A percentile compares a stretch with the other conserved stretches of the same genome.
Conservation (phyloP, 2,797 vertebrate species). For the Gadopsis marmoratus region DNA sequence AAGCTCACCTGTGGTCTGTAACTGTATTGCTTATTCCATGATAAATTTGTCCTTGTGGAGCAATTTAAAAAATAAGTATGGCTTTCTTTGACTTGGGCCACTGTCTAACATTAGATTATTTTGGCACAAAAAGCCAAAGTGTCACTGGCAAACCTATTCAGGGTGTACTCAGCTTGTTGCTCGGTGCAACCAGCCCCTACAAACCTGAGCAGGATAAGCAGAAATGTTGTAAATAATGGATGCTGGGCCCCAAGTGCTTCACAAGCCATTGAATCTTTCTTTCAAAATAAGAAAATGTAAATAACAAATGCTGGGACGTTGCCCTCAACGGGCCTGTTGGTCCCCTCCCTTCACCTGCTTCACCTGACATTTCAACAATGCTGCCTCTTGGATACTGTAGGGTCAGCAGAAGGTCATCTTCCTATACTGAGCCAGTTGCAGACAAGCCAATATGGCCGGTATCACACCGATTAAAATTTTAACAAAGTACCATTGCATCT, state of each 20-base stretch:
- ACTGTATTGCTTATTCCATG: neutral
- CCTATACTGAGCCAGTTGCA: constrained; percentile 17
- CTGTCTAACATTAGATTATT: neutral
- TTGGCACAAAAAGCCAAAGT: neutral
- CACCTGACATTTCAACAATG: constrained; percentile 64
- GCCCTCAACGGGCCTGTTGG: constrained; percentile 35
- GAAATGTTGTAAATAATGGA: neutral
- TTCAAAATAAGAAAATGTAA: constrained; percentile 42
- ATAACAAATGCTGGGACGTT: constrained; percentile 16
- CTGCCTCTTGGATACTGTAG: constrained; percentile 40
- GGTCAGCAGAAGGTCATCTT: constrained; percentile 59
- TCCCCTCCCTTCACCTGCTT: constrained; percentile 30
- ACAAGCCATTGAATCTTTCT: constrained; percentile 27
- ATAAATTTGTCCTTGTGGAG: neutral
- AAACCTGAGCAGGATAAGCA: neutral
- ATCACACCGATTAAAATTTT: neutral
- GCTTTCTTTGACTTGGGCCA: neutral
- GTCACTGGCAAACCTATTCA: neutral
- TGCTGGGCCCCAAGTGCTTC: constrained; percentile 15
- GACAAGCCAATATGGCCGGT: neutral
- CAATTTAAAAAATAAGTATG: neutral
- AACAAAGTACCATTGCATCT: neutral
- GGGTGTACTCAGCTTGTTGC: neutral
- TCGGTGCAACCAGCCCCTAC: neutral
- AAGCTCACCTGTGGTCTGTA: neutral